Evolutionary conservation across 2,888 invertebrate species (phyloP), one percentile per base, ranked within the genome.

Genomic region (Sipha maydis): DNA sequence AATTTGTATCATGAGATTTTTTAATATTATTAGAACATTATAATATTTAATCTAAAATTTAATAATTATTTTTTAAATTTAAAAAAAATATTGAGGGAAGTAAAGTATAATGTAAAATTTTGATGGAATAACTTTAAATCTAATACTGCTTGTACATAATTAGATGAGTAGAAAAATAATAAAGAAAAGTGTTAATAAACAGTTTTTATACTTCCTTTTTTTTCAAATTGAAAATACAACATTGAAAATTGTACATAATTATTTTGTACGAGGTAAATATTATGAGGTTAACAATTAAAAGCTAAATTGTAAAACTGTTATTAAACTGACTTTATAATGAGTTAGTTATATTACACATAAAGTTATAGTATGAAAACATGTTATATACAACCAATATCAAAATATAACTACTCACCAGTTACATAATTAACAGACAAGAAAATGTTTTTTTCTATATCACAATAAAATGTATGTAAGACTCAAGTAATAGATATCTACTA

Each of bases 401-500:
- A 25, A 61, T 1, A 56, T 5, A 61, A 61, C 61, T 61, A 25
- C 61, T 61, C 69, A 69, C 7, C 17, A 21, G 61, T 69, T 69
- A 69, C 3, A 69, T 69, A 69, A 69, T 14, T 69, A 9, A 2
- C 2, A 61, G 31, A 84, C 41, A 67, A 67, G 56, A 84, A 54
- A 38, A 75, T 38, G 61, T 84, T 31, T 61, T 48, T 48, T 67
- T 41, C 21, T 76, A 25, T 38, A 83, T 34, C 38, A 76, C 61
- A 84, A 76, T 38, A 61, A n/a, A 76, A 41, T 31, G n/a, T 54
- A 84, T 61, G 69, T 3, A 75, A 38, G 34, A 75, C 48, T 48
- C n/a, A 67, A 76, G 14, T 84, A 61, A 67, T 76, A 28, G 34
- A 41, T 76, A 28, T 2, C 76, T 76, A 2, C 31, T 4, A 19